These are phyloP conservation scores for Strix aluco DNA, from an alignment of 2,113 vertebrate species.

Conservation along the genomic window DNA sequence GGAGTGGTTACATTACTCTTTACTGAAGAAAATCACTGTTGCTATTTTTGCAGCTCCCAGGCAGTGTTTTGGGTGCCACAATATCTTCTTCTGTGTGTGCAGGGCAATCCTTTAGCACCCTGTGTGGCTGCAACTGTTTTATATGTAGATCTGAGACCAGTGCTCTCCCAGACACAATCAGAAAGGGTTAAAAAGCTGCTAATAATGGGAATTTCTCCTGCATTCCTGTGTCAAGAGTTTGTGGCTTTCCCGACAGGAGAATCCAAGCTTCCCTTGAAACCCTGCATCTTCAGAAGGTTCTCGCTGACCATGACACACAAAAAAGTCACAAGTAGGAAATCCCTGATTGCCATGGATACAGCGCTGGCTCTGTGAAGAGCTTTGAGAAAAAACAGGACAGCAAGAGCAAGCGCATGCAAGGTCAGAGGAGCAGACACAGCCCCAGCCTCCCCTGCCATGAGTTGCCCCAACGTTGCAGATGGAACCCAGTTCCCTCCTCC, in stretches of 20 bases:
- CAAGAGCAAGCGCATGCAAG: background rate
- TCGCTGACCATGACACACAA: fast-evolving
- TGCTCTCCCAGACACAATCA: background rate
- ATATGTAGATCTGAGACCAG: background rate
- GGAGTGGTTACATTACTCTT: background rate
- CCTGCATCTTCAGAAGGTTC: background rate
- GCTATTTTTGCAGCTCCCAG: background rate
- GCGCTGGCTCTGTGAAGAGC: background rate
- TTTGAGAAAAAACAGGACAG: background rate
- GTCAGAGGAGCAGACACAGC: background rate
- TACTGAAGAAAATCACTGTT: background rate
- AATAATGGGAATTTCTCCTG: background rate
- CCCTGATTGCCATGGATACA: background rate
- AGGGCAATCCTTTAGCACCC: background rate
- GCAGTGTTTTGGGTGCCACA: background rate
- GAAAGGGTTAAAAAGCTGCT: background rate
- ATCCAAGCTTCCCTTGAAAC: background rate
- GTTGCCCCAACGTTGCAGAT: background rate
- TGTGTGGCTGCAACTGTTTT: background rate
- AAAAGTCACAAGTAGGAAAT: background rate
- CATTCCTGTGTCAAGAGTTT: background rate
- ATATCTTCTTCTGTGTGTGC: background rate
- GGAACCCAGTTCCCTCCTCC: background rate
- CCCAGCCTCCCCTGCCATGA: background rate
- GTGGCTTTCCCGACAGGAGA: background rate